phyloP scores from a whole-genome alignment of 2,113 vertebrate species.

The Eubucco bourcierii region DNA sequence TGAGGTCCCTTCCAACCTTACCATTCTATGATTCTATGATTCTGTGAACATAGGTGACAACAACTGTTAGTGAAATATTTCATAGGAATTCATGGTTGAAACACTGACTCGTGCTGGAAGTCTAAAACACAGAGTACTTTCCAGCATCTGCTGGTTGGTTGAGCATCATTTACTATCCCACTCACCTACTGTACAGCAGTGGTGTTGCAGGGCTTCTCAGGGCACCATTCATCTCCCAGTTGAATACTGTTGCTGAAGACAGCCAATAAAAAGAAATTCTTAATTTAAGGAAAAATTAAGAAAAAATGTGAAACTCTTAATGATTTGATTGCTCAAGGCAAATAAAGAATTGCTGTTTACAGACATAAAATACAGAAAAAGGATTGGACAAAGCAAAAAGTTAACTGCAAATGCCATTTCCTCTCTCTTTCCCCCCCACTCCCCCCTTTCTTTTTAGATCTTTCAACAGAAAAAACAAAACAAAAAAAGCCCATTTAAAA shows the following conservation, averaged over 20 bases:
- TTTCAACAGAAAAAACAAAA: not conserved
- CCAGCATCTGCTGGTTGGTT: not conserved
- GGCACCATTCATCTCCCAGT: not conserved
- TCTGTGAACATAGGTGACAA: not conserved
- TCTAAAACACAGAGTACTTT: not conserved
- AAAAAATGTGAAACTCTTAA: not conserved
- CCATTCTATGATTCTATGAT: no score
- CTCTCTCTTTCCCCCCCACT: not conserved
- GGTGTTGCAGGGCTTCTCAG: not conserved
- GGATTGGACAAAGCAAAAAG: not conserved
- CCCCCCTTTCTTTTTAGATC: not conserved
- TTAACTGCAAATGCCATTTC: not conserved
- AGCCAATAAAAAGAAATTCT: not conserved
- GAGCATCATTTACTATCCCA: not conserved
- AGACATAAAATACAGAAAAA: not conserved
- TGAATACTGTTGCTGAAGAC: not conserved
- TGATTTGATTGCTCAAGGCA: not conserved
- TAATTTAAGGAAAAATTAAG: not conserved
- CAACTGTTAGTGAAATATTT: not conserved
- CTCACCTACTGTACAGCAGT: not conserved
- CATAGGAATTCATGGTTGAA: not conserved
- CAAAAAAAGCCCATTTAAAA: not conserved
- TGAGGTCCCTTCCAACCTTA: no score
- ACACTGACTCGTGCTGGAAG: not conserved
- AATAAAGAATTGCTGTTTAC: not conserved